Percentiles rank a stretch among this genome's conserved stretches.
Conservation (phyloP, 1,140 invertebrate genomes). For the Caenorhabditis tropicalis region DNA sequence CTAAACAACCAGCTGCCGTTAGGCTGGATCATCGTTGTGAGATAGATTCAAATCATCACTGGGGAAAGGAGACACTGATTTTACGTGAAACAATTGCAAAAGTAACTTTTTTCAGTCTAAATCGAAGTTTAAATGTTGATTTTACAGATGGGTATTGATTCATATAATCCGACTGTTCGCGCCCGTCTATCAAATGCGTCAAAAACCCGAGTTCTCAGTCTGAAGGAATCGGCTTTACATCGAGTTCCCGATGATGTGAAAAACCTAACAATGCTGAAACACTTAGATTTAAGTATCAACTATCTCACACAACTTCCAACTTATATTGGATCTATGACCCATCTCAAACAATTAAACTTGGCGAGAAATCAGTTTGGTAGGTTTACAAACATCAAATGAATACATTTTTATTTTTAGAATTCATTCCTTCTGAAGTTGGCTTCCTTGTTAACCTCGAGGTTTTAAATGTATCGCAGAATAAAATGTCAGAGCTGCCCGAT, state of each 20-base stretch:
- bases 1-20: neutral
- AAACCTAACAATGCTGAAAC: neutral
- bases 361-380: neutral
- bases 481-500: neutral
- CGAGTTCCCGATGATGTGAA: neutral
- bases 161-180: neutral
- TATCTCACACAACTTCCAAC: neutral
- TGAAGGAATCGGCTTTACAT: constrained; percentile 14
- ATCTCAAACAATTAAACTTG: neutral
- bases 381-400: neutral
- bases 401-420: neutral
- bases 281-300: neutral
- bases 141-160: constrained; percentile 10
- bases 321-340: neutral
- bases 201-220: constrained; percentile 5
- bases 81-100: too few relatives aligned
- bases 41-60: neutral
- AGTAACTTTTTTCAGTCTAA: too few relatives aligned
- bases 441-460: neutral
- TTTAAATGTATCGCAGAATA: constrained; percentile 3
- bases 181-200: neutral
- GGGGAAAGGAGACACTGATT: too few relatives aligned
- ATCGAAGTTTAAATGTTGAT: too few relatives aligned
- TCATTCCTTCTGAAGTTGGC: neutral
- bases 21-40: constrained; percentile 1